phyloP scores from a whole-genome alignment of 2,888 invertebrate species.

The Volucella zonaria region DNA sequence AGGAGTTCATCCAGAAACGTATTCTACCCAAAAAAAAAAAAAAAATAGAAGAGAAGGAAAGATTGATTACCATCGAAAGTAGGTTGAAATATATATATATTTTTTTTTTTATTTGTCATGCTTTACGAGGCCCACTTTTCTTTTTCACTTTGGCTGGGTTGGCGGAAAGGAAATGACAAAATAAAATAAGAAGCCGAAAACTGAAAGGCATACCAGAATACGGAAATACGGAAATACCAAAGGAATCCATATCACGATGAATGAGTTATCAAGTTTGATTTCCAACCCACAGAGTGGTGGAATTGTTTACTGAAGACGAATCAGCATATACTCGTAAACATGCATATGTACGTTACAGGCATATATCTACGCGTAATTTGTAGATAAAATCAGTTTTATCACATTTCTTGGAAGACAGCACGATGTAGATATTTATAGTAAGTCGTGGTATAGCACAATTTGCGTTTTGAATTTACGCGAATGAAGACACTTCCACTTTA shows the following conservation, averaged over 20 bases:
- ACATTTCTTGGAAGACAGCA: no score
- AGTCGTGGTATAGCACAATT: no score
- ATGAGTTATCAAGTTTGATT: conserved; percentile 55
- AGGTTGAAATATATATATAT: conserved; percentile 9
- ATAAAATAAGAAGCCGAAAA: conserved; percentile 46
- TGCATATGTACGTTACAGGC: no score
- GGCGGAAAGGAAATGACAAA: conserved; percentile 37
- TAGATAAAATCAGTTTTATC: no score
- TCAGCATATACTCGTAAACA: conserved; percentile 23
- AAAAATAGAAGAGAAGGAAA: conserved; percentile 31
- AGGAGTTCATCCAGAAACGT: conserved; percentile 81
- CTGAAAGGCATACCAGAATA: conserved; percentile 48
- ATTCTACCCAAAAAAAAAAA: conserved; percentile 76
- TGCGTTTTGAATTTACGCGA: no score
- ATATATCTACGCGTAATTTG: no score
- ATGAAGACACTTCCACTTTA: no score
- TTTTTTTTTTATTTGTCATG: conserved; percentile 30
- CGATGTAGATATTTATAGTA: no score
- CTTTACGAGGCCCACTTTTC: conserved; percentile 10
- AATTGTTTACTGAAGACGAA: conserved; percentile 52
- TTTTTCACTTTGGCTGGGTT: background rate
- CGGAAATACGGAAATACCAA: conserved; percentile 53
- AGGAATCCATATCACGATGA: conserved; percentile 66
- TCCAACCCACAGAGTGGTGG: conserved; percentile 18
- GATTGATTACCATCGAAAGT: conserved; percentile 64